Percentiles rank a stretch among this genome's conserved stretches.
Evolutionary conservation across 2,888 invertebrate genomes (phyloP).

Genomic region (Polymixis flavicincta): DNA sequence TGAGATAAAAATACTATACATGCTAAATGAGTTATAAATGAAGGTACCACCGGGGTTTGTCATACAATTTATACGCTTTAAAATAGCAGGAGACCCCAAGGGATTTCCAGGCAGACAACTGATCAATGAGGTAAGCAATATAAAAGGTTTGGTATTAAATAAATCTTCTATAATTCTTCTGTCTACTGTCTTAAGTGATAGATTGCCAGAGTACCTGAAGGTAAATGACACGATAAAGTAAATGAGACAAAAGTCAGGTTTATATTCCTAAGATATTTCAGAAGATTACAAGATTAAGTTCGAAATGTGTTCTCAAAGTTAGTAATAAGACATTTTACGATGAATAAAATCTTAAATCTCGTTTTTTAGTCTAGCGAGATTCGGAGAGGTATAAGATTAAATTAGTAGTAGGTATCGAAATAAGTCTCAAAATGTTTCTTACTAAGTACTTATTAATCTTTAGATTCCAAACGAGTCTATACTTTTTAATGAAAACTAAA

Average conservation of each 20-base stretch:
- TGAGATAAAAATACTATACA: too few relatives aligned
- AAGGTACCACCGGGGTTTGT: not conserved
- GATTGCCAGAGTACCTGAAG: constrained; percentile 26
- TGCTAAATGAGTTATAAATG: not conserved
- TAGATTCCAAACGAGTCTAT: not conserved
- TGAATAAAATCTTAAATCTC: constrained; percentile 30
- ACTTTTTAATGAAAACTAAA: not conserved
- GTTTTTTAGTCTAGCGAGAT: constrained; percentile 15
- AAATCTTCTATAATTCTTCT: constrained; percentile 12
- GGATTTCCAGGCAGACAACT: not conserved
- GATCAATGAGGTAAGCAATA: not conserved
- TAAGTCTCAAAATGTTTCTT: constrained; percentile 2
- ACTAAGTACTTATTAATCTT: constrained; percentile 1
- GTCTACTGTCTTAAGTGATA: constrained; percentile 13
- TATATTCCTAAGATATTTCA: constrained; percentile 16
- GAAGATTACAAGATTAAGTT: constrained; percentile 44
- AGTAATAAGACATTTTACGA: constrained; percentile 48
- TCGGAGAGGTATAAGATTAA: too few relatives aligned
- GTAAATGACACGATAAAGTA: constrained; percentile 36
- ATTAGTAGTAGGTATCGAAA: constrained; percentile 9
- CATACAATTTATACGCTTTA: not conserved
- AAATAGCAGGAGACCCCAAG: not conserved
- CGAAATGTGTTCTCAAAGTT: constrained; percentile 28
- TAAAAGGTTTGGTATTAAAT: constrained; percentile 10
- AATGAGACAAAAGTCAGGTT: constrained; percentile 33